These are phyloP conservation scores for Mizuhopecten yessoensis DNA, from an alignment of 1,140 invertebrate species.

Conservation along the genomic window DNA sequence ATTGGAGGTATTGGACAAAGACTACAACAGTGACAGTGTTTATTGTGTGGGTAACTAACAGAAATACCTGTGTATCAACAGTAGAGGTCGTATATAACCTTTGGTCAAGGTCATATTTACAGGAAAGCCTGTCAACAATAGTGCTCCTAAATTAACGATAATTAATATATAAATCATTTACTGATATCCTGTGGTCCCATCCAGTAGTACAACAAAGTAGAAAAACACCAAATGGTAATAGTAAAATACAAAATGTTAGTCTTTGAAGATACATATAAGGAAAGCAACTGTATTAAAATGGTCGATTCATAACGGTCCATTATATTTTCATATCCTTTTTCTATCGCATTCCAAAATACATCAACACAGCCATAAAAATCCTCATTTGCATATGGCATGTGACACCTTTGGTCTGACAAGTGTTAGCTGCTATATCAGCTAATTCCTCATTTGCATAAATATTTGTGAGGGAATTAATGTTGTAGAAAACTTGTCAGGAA, in stretches of 20 bases:
- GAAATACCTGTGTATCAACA: too few relatives aligned
- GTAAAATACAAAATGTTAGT: too few relatives aligned
- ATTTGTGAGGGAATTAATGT: constrained; percentile 35
- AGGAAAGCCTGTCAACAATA: too few relatives aligned
- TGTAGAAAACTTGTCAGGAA: constrained; percentile 6
- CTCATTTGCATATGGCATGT: constrained; percentile 22
- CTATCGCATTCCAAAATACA: not conserved
- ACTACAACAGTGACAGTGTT: too few relatives aligned
- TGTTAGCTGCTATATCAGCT: not conserved
- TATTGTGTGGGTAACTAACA: too few relatives aligned
- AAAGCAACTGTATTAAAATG: not conserved
- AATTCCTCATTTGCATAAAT: constrained; percentile 10
- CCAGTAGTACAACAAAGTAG: too few relatives aligned
- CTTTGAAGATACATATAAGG: too few relatives aligned
- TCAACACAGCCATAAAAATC: not conserved
- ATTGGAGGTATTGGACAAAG: too few relatives aligned
- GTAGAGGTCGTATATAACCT: not conserved
- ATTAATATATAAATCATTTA: too few relatives aligned
- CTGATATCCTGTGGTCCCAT: too few relatives aligned
- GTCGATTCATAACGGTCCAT: not conserved
- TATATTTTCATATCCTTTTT: not conserved
- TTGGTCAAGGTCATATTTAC: constrained; percentile 18
- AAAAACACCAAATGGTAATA: too few relatives aligned
- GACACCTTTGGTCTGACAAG: not conserved
- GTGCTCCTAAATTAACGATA: too few relatives aligned